phyloP scores from a whole-genome alignment of 2,888 invertebrate genomes.

The Patella ulyssiponensis region DNA sequence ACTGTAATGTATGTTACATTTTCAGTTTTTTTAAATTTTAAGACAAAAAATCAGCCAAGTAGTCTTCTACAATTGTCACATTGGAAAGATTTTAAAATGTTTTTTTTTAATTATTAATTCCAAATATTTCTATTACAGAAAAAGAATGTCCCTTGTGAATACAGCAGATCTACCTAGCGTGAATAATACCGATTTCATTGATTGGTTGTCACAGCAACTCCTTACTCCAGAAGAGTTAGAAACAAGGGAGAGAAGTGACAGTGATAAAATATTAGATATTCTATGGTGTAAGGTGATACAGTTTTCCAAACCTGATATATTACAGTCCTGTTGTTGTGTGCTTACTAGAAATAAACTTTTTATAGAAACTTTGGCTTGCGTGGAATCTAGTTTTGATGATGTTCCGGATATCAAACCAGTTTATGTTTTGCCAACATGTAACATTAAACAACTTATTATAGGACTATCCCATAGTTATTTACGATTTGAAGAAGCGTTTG shows the following conservation, averaged over 20 bases:
- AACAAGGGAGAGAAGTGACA: not conserved
- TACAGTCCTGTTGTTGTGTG: conserved; percentile 61
- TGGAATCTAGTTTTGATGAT: conserved; percentile 47
- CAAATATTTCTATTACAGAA: conserved; percentile 15
- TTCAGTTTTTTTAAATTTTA: no score
- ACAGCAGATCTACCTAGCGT: conserved; percentile 46
- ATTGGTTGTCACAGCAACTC: conserved; percentile 54
- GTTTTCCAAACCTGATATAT: conserved; percentile 45
- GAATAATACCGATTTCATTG: conserved; percentile 42
- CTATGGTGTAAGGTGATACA: conserved; percentile 66
- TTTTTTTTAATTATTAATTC: not conserved
- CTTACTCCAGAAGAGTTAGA: conserved; percentile 35
- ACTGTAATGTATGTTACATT: no score
- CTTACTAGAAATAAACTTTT: conserved; percentile 58
- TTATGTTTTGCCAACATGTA: conserved; percentile 62
- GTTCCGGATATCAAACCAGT: conserved; percentile 63
- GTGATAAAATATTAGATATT: conserved; percentile 52
- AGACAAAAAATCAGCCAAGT: no score
- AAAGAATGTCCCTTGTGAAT: conserved; percentile 31
- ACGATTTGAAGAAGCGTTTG: conserved; percentile 67
- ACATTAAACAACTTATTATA: conserved; percentile 65
- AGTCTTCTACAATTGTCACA: no score
- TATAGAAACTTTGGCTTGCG: conserved; percentile 50
- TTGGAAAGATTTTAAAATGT: not conserved
- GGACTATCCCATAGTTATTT: conserved; percentile 63